Evolutionary conservation across 2,113 vertebrate genomes (phyloP).

Genomic region (Cryptomyrus ogoouensis): DNA sequence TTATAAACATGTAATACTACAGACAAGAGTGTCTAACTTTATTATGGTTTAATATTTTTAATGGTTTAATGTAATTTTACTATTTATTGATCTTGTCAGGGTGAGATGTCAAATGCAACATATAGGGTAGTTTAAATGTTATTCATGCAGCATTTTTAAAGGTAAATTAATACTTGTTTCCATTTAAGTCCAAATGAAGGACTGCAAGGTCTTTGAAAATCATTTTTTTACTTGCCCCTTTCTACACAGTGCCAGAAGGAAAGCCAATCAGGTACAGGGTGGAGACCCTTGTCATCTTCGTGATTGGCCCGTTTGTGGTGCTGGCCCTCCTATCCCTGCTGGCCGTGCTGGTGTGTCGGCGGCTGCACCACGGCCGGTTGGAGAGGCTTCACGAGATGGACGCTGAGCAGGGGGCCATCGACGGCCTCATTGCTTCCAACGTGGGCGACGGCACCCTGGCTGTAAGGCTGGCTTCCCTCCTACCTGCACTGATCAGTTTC

Average conservation of each 20-base stretch:
- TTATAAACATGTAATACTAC: neutral
- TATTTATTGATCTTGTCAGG: neutral
- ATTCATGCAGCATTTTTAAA: neutral
- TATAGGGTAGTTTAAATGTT: neutral
- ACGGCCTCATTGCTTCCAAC: slow-evolving; percentile 66
- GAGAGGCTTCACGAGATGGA: slow-evolving; percentile 60
- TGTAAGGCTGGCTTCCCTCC: slow-evolving; percentile 32
- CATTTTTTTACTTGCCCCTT: neutral
- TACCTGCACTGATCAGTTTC: too few relatives aligned
- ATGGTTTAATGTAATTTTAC: neutral
- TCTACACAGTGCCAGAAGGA: slow-evolving; percentile 46
- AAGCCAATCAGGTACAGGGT: slow-evolving; percentile 53
- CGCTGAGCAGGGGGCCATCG: slow-evolving; percentile 59
- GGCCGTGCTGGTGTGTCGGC: slow-evolving; percentile 55
- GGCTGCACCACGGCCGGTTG: slow-evolving; percentile 56
- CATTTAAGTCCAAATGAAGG: neutral
- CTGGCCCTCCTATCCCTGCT: slow-evolving; percentile 54
- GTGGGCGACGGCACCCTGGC: slow-evolving; percentile 67
- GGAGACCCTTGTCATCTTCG: slow-evolving; percentile 57
- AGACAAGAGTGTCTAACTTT: neutral
- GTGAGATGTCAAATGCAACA: neutral
- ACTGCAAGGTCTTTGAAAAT: neutral
- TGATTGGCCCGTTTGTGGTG: slow-evolving; percentile 51
- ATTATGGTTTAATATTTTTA: neutral
- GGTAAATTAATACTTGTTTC: neutral